Base-by-base conservation (phyloP, 2,113 vertebrate species). In the Aptenodytes forsteri region DNA sequence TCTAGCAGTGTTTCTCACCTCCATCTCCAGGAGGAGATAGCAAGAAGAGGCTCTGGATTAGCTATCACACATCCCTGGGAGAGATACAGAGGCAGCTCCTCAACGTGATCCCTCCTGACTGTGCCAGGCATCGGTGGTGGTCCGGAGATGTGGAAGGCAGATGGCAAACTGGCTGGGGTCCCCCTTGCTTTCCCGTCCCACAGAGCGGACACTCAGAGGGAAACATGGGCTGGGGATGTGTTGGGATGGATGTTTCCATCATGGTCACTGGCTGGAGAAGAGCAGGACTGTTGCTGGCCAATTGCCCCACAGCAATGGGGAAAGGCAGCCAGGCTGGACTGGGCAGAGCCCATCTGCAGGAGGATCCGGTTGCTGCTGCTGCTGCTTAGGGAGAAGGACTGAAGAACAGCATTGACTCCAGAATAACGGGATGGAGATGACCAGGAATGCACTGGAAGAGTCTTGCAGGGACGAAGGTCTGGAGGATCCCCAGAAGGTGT, bases 101-200 rank as follows among this genome's bases (percentile, higher is more conserved):
- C 16, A 13, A 3, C 0, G 0, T 26, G 58, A 36, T 36, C 59
- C 36, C 36, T 77, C 30, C 44, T 0, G 1, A 6, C 52, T 77
- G 16, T 89, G 55, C 46, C 61, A 19, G 69, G 34, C 11, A 1
- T 23, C 0, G 0, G 3, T 9, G 38, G 54, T n/a, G 36, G 3
- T 42, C 54, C 4, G 4, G 64, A 81, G 69, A 16, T 4, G 5
- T 26, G 32, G 14, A 25, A 76, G 75, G 25, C 17, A 75, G 34
- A 15, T 3, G 10, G n/a, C 23, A 61, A 62, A 36, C 34, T 21
- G 62, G 11, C 6, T 29, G 25, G 36, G 7, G 2, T 58, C 4
- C 13, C 9, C 25, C 46, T 40, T 47, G 49, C 29, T 11, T 5
- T 8, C 5, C 58, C 0, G 0, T 22, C n/a, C 34, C 7, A 30